Percentiles rank a stretch among this genome's conserved stretches.
These are phyloP conservation scores for Felis chaus DNA, from an alignment of 2,113 vertebrate genomes.

Conservation along the genomic window DNA sequence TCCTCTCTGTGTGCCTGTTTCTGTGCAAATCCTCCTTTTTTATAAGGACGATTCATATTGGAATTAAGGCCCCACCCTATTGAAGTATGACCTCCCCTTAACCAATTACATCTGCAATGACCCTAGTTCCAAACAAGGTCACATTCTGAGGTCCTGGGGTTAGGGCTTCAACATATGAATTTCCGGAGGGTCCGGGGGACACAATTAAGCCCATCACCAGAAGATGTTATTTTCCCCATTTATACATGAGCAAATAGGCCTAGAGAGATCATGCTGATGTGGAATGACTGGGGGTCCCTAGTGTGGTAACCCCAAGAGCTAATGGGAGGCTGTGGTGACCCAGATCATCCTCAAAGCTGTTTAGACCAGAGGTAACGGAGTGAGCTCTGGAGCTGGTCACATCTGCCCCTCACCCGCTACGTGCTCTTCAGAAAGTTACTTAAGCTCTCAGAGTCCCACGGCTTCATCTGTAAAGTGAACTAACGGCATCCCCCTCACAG, in stretches of 20 bases:
- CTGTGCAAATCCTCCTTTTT: background rate
- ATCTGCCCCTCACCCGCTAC: background rate
- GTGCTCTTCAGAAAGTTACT: background rate
- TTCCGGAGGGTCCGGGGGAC: too few species aligned
- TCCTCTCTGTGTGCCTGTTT: background rate
- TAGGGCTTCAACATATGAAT: background rate
- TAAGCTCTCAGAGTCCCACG: background rate
- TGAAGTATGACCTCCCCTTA: background rate
- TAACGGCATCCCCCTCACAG: background rate
- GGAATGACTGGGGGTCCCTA: background rate
- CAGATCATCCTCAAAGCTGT: background rate
- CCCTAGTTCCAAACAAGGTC: background rate
- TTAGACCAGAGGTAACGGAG: too few species aligned
- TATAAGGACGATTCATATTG: background rate
- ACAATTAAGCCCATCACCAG: background rate
- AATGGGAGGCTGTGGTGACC: background rate
- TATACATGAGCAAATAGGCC: background rate
- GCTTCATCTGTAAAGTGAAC: background rate
- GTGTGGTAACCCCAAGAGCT: background rate
- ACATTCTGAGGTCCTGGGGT: background rate
- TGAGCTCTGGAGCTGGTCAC: background rate
- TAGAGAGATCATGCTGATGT: background rate
- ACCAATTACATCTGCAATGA: background rate
- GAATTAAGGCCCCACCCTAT: background rate
- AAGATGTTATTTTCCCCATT: background rate